Base-by-base conservation (phyloP, 2,113 vertebrate genomes). In the Chaenocephalus aceratus region DNA sequence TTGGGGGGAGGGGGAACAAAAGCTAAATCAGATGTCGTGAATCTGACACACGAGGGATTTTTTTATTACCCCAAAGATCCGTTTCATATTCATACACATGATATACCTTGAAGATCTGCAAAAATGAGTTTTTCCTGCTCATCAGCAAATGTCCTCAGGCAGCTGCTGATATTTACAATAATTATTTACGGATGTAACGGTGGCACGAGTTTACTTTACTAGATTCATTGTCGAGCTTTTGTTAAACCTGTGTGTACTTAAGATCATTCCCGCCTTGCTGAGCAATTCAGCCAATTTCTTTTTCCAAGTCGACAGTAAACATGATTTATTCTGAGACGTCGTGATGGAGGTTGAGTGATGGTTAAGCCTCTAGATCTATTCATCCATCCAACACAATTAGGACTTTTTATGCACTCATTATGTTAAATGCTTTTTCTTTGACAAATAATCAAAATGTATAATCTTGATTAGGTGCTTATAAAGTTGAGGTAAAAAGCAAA, bases 161-260 rank as follows among this genome's bases (percentile, higher is more conserved):
- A 65, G 63, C 63, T 23, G 21, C 30, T 44, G 45, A 41, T 51
- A 76, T 51, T 49, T 57, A 67, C 62, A 66, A 6, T 36, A 3
- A n/a, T 3, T 7, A 0, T 44, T 12, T 23, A 21, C 23, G 56
- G 14, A 48, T 10, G 60, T 2, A 52, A 57, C 61, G 30, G 72
- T 15, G 51, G 51, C n/a, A 2, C 4, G 0, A 3, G 12, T 23
- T 16, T 21, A 54, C 21, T n/a, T 23, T n/a, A 44, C 18, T 23
- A 4, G 52, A 54, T 4, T 30, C 4, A 11, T 1, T 7, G 26
- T 66, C 18, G 2, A 36, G 10, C 15, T 36, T 67, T 18, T 9
- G 26, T 36, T 8, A 26, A 21, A 53, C 52, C 52, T 15, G 23
- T 34, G 30, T 9, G 15, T 36, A 21, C 36, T 21, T 36, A 13